Percentiles rank a stretch among this genome's conserved stretches.
phyloP scores from a whole-genome alignment of 1,140 invertebrate genomes.

The Neodiprion pinetum region DNA sequence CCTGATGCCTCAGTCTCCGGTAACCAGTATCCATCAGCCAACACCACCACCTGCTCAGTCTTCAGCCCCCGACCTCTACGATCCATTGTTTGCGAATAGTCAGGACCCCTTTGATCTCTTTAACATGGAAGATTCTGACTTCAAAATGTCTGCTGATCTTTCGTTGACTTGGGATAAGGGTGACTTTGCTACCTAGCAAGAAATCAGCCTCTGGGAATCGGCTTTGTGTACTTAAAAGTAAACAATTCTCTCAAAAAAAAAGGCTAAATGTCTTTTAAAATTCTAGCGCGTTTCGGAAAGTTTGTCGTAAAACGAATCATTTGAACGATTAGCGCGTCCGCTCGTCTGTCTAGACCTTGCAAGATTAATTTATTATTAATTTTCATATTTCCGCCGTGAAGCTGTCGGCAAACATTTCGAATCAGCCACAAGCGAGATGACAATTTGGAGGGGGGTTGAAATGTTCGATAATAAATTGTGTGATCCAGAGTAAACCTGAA shows the following conservation, averaged over 20 bases:
- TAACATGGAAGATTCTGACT: conserved; percentile 73
- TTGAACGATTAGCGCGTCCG: background rate
- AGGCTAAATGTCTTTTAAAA: background rate
- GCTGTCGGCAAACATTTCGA: background rate
- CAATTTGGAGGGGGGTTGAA: background rate
- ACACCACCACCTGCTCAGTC: conserved; percentile 47
- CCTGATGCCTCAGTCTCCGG: conserved; percentile 62
- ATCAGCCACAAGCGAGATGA: background rate
- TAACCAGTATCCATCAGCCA: conserved; percentile 33
- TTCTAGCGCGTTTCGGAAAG: conserved; percentile 4
- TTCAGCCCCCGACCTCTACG: conserved; percentile 62
- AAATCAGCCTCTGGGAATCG: conserved; percentile 28
- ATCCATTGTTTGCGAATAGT: conserved; percentile 68
- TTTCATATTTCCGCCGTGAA: background rate
- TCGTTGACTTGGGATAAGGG: conserved; percentile 67
- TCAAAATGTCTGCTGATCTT: conserved; percentile 67
- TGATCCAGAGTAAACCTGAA: conserved; percentile 3
- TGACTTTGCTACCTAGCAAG: conserved; percentile 68
- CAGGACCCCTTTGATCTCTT: conserved; percentile 76
- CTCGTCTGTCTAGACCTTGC: conserved; percentile 5
- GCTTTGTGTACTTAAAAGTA: conserved; percentile 47
- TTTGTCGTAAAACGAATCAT: background rate
- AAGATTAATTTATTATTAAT: conserved; percentile 5
- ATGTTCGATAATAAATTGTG: background rate
- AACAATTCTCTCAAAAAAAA: conserved; percentile 13